phyloP scores from a whole-genome alignment of 2,888 invertebrate genomes.

The Caenorhabditis japonica region DNA sequence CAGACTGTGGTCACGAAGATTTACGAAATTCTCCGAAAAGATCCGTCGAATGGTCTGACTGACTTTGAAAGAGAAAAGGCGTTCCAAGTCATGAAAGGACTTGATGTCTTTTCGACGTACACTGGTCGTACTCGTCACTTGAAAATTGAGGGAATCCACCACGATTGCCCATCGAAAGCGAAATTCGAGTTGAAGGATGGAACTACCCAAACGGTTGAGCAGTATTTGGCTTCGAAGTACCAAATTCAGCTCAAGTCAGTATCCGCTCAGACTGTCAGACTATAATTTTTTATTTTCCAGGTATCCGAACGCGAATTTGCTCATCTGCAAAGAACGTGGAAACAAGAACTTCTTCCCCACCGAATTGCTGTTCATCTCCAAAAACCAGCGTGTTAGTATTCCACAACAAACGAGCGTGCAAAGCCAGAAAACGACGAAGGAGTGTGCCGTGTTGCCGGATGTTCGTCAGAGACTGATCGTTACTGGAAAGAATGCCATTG shows the following conservation, averaged over 20 bases:
- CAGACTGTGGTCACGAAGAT: slow-evolving; percentile 47
- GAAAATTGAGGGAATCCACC: slow-evolving; percentile 31
- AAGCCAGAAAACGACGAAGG: slow-evolving; percentile 52
- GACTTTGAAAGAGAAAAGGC: slow-evolving; percentile 31
- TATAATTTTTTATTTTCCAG: slow-evolving; percentile 22
- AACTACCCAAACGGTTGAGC: slow-evolving; percentile 5
- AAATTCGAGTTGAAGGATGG: slow-evolving; percentile 35
- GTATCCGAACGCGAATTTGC: slow-evolving; percentile 52
- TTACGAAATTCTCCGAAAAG: slow-evolving; percentile 7
- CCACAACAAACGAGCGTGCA: slow-evolving; percentile 56
- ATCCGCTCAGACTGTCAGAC: neutral
- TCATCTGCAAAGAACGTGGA: slow-evolving; percentile 50
- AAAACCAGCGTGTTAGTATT: slow-evolving; percentile 62
- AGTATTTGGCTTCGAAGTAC: slow-evolving; percentile 52
- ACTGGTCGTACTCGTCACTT: slow-evolving; percentile 33
- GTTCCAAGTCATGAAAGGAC: slow-evolving; percentile 33
- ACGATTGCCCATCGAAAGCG: slow-evolving; percentile 13
- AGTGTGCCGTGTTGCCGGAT: slow-evolving; percentile 52
- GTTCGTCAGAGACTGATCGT: slow-evolving; percentile 39
- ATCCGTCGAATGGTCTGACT: neutral
- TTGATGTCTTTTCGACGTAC: slow-evolving; percentile 22
- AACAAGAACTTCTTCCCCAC: slow-evolving; percentile 55
- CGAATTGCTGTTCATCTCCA: slow-evolving; percentile 54
- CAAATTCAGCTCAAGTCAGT: slow-evolving; percentile 37
- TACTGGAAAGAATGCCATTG: slow-evolving; percentile 16